These are phyloP conservation scores for Molorchus minor DNA, from an alignment of 2,888 invertebrate species.

Conservation along the genomic window DNA sequence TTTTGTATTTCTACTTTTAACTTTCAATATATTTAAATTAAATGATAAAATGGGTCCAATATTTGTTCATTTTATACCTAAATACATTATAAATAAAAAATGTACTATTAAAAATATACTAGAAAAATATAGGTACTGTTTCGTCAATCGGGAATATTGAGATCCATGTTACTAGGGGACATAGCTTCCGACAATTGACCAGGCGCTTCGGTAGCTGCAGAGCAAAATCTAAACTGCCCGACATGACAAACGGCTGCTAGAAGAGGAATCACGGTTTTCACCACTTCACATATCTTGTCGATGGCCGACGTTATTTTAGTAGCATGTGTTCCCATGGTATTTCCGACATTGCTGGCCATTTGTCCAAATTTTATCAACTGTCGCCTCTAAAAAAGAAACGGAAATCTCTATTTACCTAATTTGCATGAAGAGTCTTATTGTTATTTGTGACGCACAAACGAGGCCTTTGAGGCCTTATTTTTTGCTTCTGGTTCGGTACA, in stretches of 20 bases:
- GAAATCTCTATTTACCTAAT: not conserved
- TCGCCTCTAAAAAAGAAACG: constrained; percentile 50
- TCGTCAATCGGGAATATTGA: constrained; percentile 36
- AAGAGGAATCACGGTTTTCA: constrained; percentile 59
- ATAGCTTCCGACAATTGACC: constrained; percentile 49
- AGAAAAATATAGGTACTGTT: no score
- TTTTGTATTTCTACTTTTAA: no score
- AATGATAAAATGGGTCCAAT: no score
- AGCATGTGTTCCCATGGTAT: constrained; percentile 56
- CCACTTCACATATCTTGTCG: constrained; percentile 59
- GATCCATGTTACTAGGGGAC: constrained; percentile 45
- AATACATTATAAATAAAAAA: no score
- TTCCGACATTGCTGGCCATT: constrained; percentile 56
- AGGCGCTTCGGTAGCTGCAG: constrained; percentile 54
- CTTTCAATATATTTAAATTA: no score
- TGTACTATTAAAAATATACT: no score
- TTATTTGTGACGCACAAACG: not conserved
- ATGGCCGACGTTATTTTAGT: constrained; percentile 54
- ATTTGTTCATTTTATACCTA: no score
- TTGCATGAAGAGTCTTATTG: not conserved
- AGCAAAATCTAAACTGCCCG: constrained; percentile 60
- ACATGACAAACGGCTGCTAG: constrained; percentile 60
- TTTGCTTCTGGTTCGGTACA: not conserved
- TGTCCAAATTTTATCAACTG: constrained; percentile 56
- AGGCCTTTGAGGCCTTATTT: not conserved